Base-by-base conservation (phyloP, 2,113 vertebrate genomes). In the Plecturocebus donacophilus region DNA sequence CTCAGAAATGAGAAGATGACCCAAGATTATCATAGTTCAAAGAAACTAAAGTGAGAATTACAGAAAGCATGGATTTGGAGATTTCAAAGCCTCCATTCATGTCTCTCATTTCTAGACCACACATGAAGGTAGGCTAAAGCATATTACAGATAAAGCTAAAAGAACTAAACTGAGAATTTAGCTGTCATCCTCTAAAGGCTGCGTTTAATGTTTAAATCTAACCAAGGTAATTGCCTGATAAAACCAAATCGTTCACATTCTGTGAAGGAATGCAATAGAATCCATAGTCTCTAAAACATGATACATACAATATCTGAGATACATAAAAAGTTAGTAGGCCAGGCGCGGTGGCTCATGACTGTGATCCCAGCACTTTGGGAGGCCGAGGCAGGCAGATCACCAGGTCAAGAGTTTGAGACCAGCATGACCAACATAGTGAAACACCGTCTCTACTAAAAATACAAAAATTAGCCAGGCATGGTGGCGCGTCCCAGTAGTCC, bases 401-500 rank as follows among this genome's bases (percentile, higher is more conserved):
- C 25, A 61, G 58, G 58, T 61, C 58, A 61, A 11, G 58, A 61
- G 58, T 61, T 61, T 2, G 10, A 61, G 58, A 61, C 10, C 25
- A 27, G 4, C 25, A 10, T 61, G 58, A 25, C 58, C 25, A 61
- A 61, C 25, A 27, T 27, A 61, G 58, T 61, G 58, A 61, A 61
- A 61, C 58, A 10, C 11, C 1, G 4, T 27, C 25, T 61, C 4
- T 61, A 61, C 58, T 61, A 27, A 27, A 61, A 64, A 64, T 64
- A 6, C 27, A 64, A 64, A 64, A 64, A 30, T 64, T 30, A 64
- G 11, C 61, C 25, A 64, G 61, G 11, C 61, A 2, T 64, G 25
- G 25, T 64, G 25, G 27, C 4, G 4, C 61, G 0, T 12, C 2
- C 10, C 0, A 27, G 9, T 61, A 61, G 25, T 30, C 61, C 61